A percentile compares a stretch with the other conserved stretches of the same genome.
phyloP scores from a whole-genome alignment of 1,140 invertebrate genomes.

The Drosophila punjabiensis region DNA sequence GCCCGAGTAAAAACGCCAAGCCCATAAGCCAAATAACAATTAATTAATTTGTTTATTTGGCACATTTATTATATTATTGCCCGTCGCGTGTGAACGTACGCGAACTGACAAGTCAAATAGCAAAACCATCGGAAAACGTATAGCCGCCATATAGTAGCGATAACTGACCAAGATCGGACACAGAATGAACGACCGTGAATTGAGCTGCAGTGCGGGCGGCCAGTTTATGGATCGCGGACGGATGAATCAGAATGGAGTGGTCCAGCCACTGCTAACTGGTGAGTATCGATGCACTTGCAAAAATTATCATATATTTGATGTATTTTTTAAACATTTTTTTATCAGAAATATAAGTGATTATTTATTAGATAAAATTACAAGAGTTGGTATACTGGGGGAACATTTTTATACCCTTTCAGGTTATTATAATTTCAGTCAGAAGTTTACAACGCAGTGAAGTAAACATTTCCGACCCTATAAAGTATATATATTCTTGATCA shows the following conservation, averaged over 20 bases:
- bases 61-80: conserved; percentile 55
- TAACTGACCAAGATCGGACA: conserved; percentile 37
- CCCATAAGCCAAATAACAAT: conserved; percentile 34
- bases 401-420: too few species aligned
- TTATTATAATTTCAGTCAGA: too few species aligned
- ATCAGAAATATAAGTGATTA: too few species aligned
- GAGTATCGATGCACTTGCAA: conserved; percentile 53
- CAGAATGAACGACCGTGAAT: conserved; percentile 83
- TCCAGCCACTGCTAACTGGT: conserved; percentile 93
- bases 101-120: conserved; percentile 26
- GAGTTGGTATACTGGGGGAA: too few species aligned
- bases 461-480: too few species aligned
- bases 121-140: conserved; percentile 28
- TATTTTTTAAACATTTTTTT: background rate
- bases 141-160: conserved; percentile 11
- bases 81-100: conserved; percentile 55
- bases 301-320: too few species aligned
- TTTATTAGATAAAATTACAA: too few species aligned
- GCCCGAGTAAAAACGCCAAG: conserved; percentile 19
- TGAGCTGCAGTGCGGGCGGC: conserved; percentile 74
- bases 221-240: conserved; percentile 85
- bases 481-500: too few species aligned
- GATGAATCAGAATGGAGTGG: conserved; percentile 90
- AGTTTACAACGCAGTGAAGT: too few species aligned
- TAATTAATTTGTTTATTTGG: conserved; percentile 63